Evolutionary conservation across 1,140 invertebrate species (phyloP).

Genomic region (Trichomalopsis sarcophagae): DNA sequence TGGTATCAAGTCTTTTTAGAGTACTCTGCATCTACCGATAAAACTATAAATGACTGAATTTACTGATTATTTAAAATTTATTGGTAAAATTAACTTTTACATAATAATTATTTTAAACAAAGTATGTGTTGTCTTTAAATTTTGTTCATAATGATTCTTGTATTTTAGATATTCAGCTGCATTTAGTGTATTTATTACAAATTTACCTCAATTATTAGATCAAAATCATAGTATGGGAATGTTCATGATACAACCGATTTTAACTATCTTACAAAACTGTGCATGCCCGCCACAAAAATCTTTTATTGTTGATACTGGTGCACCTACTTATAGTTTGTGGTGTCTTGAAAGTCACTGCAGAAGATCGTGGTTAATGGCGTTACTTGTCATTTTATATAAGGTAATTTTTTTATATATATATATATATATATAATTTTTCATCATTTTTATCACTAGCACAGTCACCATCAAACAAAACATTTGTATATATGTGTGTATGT

Average conservation of each 20-base stretch:
- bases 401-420: slow-evolving; percentile 72
- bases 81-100: no score
- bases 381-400: slow-evolving; percentile 98
- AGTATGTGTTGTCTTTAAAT: no score
- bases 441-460: no score
- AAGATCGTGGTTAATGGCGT: slow-evolving; percentile 92
- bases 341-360: slow-evolving; percentile 89
- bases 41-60: no score
- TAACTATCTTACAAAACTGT: slow-evolving; percentile 91
- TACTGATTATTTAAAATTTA: no score
- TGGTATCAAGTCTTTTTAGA: no score
- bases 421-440: no score
- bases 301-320: slow-evolving; percentile 73
- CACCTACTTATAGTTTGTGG: slow-evolving; percentile 90
- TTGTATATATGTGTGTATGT: no score
- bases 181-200: slow-evolving; percentile 96
- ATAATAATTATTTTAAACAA: no score
- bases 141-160: background rate
- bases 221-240: slow-evolving; percentile 95
- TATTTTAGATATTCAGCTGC: slow-evolving; percentile 87
- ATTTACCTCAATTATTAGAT: slow-evolving; percentile 94
- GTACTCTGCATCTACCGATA: no score
- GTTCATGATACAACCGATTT: slow-evolving; percentile 87
- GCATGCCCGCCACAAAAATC: slow-evolving; percentile 81
- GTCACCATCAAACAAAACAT: no score